Evolutionary conservation across 2,113 vertebrate genomes (phyloP).

Genomic region (Pontoporia blainvillei): DNA sequence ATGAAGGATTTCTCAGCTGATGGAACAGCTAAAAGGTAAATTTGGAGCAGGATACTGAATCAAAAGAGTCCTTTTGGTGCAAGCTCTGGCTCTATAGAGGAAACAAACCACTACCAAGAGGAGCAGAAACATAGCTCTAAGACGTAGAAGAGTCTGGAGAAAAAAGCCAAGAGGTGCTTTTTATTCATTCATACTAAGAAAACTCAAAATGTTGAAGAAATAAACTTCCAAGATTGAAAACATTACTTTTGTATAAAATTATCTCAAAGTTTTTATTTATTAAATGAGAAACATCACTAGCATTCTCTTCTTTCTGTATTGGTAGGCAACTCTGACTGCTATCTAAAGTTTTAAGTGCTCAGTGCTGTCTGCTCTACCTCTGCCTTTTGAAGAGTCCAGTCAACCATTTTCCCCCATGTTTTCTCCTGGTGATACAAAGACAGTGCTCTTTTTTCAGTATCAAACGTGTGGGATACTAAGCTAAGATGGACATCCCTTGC

Average conservation of each 20-base stretch:
- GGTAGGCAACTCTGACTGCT: background rate
- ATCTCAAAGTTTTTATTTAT: background rate
- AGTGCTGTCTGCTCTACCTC: background rate
- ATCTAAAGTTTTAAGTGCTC: background rate
- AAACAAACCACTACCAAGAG: background rate
- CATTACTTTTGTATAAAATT: background rate
- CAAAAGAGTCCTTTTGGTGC: background rate
- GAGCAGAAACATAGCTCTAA: background rate
- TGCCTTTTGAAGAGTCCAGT: background rate
- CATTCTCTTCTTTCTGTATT: background rate
- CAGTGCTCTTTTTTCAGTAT: background rate
- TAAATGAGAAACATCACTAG: background rate
- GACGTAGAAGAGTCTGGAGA: too few relatives aligned
- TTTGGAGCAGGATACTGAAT: background rate
- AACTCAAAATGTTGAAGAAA: background rate
- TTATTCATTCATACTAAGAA: background rate
- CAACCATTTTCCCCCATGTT: background rate
- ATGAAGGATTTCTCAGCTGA: background rate
- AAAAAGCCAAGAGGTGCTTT: background rate
- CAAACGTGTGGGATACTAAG: background rate
- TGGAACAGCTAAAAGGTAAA: background rate
- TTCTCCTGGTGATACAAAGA: background rate
- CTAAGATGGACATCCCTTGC: background rate
- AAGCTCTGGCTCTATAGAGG: background rate
- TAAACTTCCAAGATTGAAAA: background rate